Percentiles rank a stretch among this genome's conserved stretches.
phyloP scores from a whole-genome alignment of 2,888 invertebrate genomes.

The Asteroscopus sphinx region DNA sequence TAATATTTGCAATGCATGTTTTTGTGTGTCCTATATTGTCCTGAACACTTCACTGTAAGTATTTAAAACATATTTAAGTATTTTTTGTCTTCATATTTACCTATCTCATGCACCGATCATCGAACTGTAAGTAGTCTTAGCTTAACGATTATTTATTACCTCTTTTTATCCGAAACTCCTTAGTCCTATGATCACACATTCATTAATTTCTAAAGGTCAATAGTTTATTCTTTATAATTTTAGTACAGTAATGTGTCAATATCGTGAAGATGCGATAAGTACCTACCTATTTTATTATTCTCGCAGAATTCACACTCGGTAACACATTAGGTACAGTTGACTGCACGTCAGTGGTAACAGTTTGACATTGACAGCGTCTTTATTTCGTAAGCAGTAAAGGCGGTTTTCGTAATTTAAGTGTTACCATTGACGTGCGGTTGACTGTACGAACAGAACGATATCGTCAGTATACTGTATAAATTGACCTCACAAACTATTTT shows the following conservation, averaged over 20 bases:
- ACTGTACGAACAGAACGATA: too few relatives aligned
- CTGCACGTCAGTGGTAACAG: too few relatives aligned
- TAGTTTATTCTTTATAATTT: background rate
- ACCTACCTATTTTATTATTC: too few relatives aligned
- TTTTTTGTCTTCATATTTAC: slow-evolving; percentile 19
- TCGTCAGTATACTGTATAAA: background rate
- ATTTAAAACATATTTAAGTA: slow-evolving; percentile 49
- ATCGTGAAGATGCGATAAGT: too few relatives aligned
- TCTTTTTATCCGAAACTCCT: slow-evolving; percentile 42
- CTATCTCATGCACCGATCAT: slow-evolving; percentile 38
- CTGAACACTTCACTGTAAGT: slow-evolving; percentile 54
- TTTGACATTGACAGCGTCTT: too few relatives aligned
- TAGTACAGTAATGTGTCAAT: background rate
- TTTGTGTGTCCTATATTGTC: slow-evolving; percentile 32
- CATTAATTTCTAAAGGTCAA: slow-evolving; percentile 11
- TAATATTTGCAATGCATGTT: slow-evolving; percentile 42
- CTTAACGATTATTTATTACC: slow-evolving; percentile 26
- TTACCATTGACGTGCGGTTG: too few relatives aligned
- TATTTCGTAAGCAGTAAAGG: too few relatives aligned
- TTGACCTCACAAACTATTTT: background rate
- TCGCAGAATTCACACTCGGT: too few relatives aligned
- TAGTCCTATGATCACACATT: slow-evolving; percentile 46
- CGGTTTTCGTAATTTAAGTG: too few relatives aligned
- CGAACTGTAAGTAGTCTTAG: slow-evolving; percentile 52
- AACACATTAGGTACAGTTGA: too few relatives aligned